Evolutionary conservation across 2,797 vertebrate species (phyloP).

Genomic region (Crenichthys baileyi): DNA sequence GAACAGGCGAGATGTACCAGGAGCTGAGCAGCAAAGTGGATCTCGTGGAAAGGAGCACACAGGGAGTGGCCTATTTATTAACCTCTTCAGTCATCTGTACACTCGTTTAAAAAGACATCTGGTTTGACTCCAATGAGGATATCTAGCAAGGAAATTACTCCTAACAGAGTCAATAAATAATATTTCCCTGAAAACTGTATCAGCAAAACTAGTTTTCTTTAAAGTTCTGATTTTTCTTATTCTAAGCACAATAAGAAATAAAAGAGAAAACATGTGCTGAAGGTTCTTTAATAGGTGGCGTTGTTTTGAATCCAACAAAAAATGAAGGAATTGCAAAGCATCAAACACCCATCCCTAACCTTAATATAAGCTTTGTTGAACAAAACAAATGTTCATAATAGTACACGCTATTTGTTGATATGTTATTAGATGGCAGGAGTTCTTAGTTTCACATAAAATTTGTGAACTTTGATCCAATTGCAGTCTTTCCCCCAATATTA

Average conservation of each 20-base stretch:
- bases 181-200: neutral
- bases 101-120: neutral
- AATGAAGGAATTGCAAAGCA: neutral
- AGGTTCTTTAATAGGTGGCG: too few relatives aligned
- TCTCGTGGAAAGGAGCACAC: neutral
- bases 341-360: too few relatives aligned
- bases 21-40: constrained; percentile 23
- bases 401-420: neutral
- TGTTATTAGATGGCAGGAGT: neutral
- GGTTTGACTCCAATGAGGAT: neutral
- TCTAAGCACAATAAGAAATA: neutral
- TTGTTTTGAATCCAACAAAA: too few relatives aligned
- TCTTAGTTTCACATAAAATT: neutral
- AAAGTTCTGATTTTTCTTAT: neutral
- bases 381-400: neutral
- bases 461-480: too few relatives aligned
- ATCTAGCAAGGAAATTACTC: neutral
- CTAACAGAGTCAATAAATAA: neutral
- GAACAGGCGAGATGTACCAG: constrained; percentile 17
- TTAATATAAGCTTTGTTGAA: neutral
- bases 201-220: neutral
- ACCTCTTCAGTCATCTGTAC: neutral
- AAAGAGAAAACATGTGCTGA: too few relatives aligned
- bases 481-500: neutral
- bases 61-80: neutral